Conservation (phyloP, 2,797 vertebrate genomes). For the Myripristis murdjan region DNA sequence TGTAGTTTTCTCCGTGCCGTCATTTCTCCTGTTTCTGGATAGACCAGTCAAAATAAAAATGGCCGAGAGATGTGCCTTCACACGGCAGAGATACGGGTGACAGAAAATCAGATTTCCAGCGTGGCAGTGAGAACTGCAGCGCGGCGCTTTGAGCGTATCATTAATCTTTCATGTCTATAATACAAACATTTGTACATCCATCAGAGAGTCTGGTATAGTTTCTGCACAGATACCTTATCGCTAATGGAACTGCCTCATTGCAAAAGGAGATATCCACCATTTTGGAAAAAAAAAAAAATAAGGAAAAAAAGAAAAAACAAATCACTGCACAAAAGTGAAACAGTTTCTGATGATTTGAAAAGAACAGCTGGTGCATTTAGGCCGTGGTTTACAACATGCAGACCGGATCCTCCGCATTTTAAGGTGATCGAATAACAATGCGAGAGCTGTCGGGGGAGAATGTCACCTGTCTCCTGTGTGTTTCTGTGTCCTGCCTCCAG, state of each 20-base stretch:
- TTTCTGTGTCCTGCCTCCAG: slow-evolving; percentile 75
- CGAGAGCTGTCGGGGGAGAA: not conserved
- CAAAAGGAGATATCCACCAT: not conserved
- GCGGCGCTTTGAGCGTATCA: slow-evolving; percentile 12
- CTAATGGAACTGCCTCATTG: not conserved
- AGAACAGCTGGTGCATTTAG: too few species aligned
- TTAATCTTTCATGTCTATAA: slow-evolving; percentile 42
- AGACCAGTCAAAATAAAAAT: slow-evolving; percentile 7
- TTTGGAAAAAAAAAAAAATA: too few species aligned
- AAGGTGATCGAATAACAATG: too few species aligned
- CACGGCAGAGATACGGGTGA: slow-evolving; percentile 13
- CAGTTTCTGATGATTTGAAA: not conserved
- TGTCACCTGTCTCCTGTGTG: slow-evolving; percentile 38
- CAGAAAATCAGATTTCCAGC: not conserved
- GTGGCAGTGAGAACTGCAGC: not conserved
- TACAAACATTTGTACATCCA: slow-evolving; percentile 19
- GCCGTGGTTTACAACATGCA: not conserved
- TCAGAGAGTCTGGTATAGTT: not conserved
- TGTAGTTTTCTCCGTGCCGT: slow-evolving; percentile 16
- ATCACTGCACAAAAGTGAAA: not conserved
- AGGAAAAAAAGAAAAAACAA: too few species aligned
- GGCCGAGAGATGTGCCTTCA: slow-evolving; percentile 24
- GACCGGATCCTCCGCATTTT: too few species aligned
- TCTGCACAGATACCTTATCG: not conserved
- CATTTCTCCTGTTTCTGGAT: slow-evolving; percentile 13